Evolutionary conservation across 2,888 invertebrate genomes (phyloP).

Genomic region (Meteorus colon): DNA sequence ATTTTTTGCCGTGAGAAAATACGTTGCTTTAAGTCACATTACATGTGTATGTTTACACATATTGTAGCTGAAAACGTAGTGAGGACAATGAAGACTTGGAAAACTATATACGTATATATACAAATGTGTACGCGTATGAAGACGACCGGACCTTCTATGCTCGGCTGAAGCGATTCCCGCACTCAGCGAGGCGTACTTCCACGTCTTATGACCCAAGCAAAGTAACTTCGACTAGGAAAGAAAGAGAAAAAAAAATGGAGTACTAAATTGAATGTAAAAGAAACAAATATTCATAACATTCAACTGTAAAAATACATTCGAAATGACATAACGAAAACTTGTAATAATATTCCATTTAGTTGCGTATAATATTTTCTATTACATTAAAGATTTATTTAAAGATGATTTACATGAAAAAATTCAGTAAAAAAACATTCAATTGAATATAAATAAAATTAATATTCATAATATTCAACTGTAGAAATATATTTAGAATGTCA

Average conservation of each 20-base stretch:
- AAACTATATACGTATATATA: not conserved
- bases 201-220: constrained; percentile 49
- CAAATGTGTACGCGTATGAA: constrained; percentile 31
- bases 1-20: constrained; percentile 34
- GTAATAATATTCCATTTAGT: too few species aligned
- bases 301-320: too few species aligned
- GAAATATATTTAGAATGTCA: too few species aligned
- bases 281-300: not conserved
- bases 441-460: too few species aligned
- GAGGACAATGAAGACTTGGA: constrained; percentile 14
- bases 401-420: too few species aligned
- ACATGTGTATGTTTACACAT: not conserved
- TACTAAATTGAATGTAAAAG: too few species aligned
- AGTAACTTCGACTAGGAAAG: constrained; percentile 34
- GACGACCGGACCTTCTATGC: constrained; percentile 50
- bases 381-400: too few species aligned
- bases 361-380: too few species aligned
- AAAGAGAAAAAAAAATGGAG: constrained; percentile 22
- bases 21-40: constrained; percentile 16
- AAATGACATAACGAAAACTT: too few species aligned
- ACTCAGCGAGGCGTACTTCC: constrained; percentile 70
- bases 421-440: too few species aligned
- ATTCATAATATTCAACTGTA: too few species aligned
- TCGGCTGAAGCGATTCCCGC: constrained; percentile 55
- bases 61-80: constrained; percentile 4